phyloP scores from a whole-genome alignment of 2,797 vertebrate genomes.

The Spinibarbus caldwelli region DNA sequence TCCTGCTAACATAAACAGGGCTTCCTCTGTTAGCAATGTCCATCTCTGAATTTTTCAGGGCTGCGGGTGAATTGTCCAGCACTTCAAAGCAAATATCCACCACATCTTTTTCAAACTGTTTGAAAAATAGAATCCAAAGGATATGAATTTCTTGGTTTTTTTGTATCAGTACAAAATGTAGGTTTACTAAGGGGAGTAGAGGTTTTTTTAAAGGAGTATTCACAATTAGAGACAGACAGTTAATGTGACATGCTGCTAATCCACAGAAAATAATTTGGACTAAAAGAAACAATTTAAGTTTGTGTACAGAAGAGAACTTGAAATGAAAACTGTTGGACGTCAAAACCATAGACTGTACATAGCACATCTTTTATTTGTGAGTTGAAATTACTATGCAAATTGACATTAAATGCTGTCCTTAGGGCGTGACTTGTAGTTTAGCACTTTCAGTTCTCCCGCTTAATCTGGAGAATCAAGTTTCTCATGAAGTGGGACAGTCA shows the following conservation, averaged over 20 bases:
- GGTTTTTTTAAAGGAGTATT: background rate
- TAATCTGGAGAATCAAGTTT: background rate
- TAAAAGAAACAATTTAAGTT: background rate
- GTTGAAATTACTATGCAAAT: background rate
- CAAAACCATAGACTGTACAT: background rate
- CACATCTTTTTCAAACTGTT: slow-evolving; percentile 85
- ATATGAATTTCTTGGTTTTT: background rate
- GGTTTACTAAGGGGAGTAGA: background rate
- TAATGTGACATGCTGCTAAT: background rate
- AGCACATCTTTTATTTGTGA: background rate
- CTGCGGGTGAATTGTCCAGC: slow-evolving; percentile 82
- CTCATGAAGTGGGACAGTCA: slow-evolving; percentile 13
- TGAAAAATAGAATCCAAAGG: slow-evolving; percentile 14
- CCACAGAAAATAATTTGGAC: background rate
- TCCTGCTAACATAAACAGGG: slow-evolving; percentile 82
- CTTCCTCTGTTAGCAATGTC: slow-evolving; percentile 78
- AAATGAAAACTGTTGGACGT: background rate
- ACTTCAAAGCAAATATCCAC: slow-evolving; percentile 88
- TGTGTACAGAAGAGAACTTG: background rate
- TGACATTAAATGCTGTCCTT: background rate
- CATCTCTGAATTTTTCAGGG: slow-evolving; percentile 73
- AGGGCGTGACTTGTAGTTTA: background rate
- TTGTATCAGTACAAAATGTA: background rate
- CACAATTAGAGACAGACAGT: background rate
- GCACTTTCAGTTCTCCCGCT: background rate